Base-by-base conservation (phyloP, 2,113 vertebrate genomes). In the Elgaria multicarinata region DNA sequence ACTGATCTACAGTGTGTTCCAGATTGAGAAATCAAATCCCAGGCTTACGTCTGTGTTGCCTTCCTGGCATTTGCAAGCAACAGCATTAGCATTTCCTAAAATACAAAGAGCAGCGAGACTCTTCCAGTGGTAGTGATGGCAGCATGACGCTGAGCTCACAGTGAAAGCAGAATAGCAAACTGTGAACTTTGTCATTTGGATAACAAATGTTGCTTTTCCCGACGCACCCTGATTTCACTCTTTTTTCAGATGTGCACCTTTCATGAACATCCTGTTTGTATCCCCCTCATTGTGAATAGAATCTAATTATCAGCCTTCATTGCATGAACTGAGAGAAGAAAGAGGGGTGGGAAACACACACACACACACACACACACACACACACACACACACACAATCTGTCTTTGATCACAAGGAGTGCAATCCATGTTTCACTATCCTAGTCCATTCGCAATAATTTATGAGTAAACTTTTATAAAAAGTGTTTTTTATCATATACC, bases 221-320 rank as follows among this genome's bases (percentile, higher is more conserved):
- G 46, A 39, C 3, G 67, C 36, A 12, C 50, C 50, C 50, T 53
- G 31, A 50, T 44, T 46, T 46, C 42, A 78, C 42, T 50, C 9
- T 2, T 76, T 33, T 64, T 44, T 3, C 26, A 85, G 46, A 69
- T 53, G 16, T 6, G 4, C n/a, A 72, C 2, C 28, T 53, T 36
- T 22, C 50, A 7, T 50, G 18, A 71, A 13, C 2, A 24, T 14
- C 46, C 66, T 87, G 83, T 53, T 90, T 85, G 77, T 90, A 85
- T 88, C 66, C 39, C 77, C 20, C 67, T 94, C 90, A 81, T 81
- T 91, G 85, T 90, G 92, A 90, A 82, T 84, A 53, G 46, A 85
- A 86, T 93, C 62, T 91, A 92, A 93, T 96, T 95, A 76, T 89
- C 55, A 92, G 18, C 10, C 14, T 80, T n/a, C 5, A 58, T 28